phyloP scores from a whole-genome alignment of 2,888 invertebrate genomes.

The Tuberolachnus salignus region DNA sequence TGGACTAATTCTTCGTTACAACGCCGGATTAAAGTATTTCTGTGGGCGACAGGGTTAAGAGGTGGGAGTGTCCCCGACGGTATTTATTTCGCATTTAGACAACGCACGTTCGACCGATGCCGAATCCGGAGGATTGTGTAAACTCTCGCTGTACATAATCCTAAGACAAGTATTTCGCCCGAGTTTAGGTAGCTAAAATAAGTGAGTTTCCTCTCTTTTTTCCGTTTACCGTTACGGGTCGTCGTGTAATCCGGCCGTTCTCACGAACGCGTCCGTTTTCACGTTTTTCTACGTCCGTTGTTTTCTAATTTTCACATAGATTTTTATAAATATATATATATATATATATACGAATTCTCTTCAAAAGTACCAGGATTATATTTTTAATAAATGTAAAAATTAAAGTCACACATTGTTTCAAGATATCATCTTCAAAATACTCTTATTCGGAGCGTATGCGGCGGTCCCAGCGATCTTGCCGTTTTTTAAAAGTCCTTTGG shows the following conservation, averaged over 20 bases:
- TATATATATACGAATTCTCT: no score
- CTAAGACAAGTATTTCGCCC: slow-evolving; percentile 17
- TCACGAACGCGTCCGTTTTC: slow-evolving; percentile 8
- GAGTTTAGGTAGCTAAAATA: not conserved
- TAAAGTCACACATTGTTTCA: no score
- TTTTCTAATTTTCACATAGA: slow-evolving; percentile 29
- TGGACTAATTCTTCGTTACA: slow-evolving; percentile 4
- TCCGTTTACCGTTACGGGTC: not conserved
- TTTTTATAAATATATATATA: no score
- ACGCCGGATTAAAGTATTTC: slow-evolving; percentile 21
- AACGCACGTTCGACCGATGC: slow-evolving; percentile 28
- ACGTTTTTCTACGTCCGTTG: not conserved
- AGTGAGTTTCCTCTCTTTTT: not conserved
- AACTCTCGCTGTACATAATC: slow-evolving; percentile 3
- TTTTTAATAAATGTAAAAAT: no score
- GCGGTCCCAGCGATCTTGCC: no score
- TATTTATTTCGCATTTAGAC: slow-evolving; percentile 33
- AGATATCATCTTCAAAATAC: no score
- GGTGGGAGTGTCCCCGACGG: not conserved
- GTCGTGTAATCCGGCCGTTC: slow-evolving; percentile 7
- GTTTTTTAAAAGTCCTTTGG: no score
- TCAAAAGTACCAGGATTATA: no score
- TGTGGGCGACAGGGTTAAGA: not conserved
- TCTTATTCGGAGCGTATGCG: no score
- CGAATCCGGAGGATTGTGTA: slow-evolving; percentile 28